Conservation (phyloP, 2,888 invertebrate genomes). For the Lymantria monacha region DNA sequence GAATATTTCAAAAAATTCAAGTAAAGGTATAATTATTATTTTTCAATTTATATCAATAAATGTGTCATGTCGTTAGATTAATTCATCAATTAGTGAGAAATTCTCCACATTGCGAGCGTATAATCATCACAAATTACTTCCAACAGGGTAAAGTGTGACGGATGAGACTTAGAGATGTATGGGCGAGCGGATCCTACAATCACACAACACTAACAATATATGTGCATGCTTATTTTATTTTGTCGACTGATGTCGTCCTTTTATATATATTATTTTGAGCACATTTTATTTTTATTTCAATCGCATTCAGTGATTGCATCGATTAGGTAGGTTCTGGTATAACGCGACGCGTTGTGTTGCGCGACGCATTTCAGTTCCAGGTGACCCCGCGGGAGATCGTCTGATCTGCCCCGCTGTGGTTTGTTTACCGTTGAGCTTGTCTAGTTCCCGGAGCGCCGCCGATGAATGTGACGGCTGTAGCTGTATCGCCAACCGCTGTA, state of each 20-base stretch:
- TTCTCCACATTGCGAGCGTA: slow-evolving; percentile 56
- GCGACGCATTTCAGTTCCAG: slow-evolving; percentile 60
- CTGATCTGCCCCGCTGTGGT: slow-evolving; percentile 24
- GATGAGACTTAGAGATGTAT: slow-evolving; percentile 68
- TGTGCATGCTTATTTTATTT: slow-evolving; percentile 67
- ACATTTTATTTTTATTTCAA: slow-evolving; percentile 59
- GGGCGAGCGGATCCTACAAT: slow-evolving; percentile 75
- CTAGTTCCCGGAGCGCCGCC: slow-evolving; percentile 98
- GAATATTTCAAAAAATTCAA: slow-evolving; percentile 39
- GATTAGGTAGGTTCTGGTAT: slow-evolving; percentile 49
- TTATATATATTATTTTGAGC: slow-evolving; percentile 68
- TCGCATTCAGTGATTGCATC: slow-evolving; percentile 82
- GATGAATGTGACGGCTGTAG: slow-evolving; percentile 94
- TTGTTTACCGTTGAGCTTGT: slow-evolving; percentile 59
- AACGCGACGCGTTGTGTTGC: slow-evolving; percentile 40
- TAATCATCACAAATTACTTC: slow-evolving; percentile 60
- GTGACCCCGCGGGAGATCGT: slow-evolving; percentile 28
- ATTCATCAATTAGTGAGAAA: slow-evolving; percentile 23
- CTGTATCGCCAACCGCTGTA: slow-evolving; percentile 94
- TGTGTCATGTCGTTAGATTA: slow-evolving; percentile 22
- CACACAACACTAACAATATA: slow-evolving; percentile 48
- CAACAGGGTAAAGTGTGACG: slow-evolving; percentile 68
- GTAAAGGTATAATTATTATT: too few species aligned
- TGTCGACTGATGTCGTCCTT: slow-evolving; percentile 42
- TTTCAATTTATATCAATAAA: slow-evolving; percentile 12